Evolutionary conservation across 2,113 vertebrate species (phyloP).

Genomic region (Limanda limanda): DNA sequence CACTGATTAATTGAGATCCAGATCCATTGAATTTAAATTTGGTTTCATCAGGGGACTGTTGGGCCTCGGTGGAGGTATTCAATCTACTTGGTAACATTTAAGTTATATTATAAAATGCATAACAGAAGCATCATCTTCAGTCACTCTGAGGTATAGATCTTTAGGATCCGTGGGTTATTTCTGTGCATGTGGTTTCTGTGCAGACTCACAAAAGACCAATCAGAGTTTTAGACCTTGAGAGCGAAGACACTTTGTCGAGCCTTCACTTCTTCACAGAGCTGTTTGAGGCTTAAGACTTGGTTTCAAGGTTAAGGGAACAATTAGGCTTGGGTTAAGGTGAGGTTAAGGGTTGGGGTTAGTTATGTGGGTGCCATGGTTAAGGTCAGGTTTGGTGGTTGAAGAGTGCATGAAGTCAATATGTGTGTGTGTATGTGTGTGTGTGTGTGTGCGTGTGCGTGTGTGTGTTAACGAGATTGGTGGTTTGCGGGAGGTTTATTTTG

Average conservation of each 20-base stretch:
- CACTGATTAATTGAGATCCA: no score
- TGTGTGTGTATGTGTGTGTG: conserved; percentile 20
- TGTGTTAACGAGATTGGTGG: conserved; percentile 28
- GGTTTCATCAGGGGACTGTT: no score
- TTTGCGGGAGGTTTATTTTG: conserved; percentile 55
- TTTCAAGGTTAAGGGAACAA: conserved; percentile 17
- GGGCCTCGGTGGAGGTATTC: no score
- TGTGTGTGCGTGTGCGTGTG: conserved; percentile 21
- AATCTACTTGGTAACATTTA: no score
- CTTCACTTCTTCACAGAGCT: background rate
- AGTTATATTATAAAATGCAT: no score
- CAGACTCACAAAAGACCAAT: background rate
- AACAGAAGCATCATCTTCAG: background rate
- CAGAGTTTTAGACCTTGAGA: background rate
- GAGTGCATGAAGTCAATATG: conserved; percentile 16
- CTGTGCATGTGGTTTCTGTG: background rate
- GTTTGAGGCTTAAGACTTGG: conserved; percentile 2
- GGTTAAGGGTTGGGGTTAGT: conserved; percentile 18
- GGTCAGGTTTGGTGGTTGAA: conserved; percentile 22
- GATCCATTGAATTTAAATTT: no score
- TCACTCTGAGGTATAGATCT: background rate
- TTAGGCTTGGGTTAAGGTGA: conserved; percentile 16
- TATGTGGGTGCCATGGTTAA: conserved; percentile 35
- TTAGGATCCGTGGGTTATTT: background rate
- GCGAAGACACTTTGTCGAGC: background rate